Evolutionary conservation across 2,888 invertebrate species (phyloP), one percentile per base, ranked within the genome.

Genomic region (Ypsolopha scabrella): DNA sequence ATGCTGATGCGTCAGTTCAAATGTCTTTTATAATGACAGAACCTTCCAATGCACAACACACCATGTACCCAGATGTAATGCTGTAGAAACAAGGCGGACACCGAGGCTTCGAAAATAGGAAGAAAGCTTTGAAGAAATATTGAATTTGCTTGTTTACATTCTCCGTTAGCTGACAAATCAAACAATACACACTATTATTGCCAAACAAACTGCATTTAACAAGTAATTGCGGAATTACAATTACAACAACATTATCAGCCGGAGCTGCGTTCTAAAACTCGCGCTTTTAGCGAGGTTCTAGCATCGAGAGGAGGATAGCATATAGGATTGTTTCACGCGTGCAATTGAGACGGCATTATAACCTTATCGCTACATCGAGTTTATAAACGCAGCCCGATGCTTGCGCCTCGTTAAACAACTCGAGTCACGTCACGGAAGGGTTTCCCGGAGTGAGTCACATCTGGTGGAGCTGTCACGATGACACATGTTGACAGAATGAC

Each of bases 341-440:
- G 24, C 4, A 24, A 24, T 2, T 24, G 24, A 24, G 24, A 24
- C 24, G 24, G 24, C 24, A 24, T 24, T 2, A 24, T 24, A 24
- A 24, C 24, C 24, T 24, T 24, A 4, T 24, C 24, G 24, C 2
- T 24, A 24, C 24, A 24, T 4, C 24, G 24, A 24, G 24, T 24
- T 2, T 24, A 24, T 24, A 4, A 24, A 24, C 24, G 24, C 70
- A 70, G 68, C 68, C 65, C 68, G 68, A 68, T 69, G 72, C 54
- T 71, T 60, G 61, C 63, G 64, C 66, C 59, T 61, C 72, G 77
- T 78, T 81, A 80, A 75, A n/a, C n/a, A n/a, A n/a, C n/a, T n/a
- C 69, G 70, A 71, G 70, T 71, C 76, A 78, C 80, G 77, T 85
- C 85, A 83, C 80, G 82, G 65, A 80, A 82, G 85, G 85, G 83